These are phyloP conservation scores for Xestoiulus laeticollis DNA, from an alignment of 2,888 invertebrate genomes.

Conservation along the genomic window DNA sequence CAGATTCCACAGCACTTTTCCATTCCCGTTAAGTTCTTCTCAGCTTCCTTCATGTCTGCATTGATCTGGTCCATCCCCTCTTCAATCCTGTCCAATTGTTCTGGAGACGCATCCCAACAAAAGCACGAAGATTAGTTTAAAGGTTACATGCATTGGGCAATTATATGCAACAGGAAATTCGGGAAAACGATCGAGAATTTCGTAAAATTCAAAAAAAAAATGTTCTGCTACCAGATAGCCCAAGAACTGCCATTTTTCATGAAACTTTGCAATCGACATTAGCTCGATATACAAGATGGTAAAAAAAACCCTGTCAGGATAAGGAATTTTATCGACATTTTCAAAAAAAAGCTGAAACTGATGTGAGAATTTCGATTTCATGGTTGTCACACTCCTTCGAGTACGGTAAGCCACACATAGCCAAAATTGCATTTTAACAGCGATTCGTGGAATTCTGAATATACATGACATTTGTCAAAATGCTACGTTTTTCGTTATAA, in stretches of 20 bases:
- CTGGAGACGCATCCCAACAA: constrained; percentile 66
- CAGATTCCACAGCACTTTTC: constrained; percentile 99
- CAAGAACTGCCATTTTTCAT: neutral
- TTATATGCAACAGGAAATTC: neutral
- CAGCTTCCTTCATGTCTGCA: constrained; percentile 99
- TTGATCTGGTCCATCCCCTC: constrained; percentile 99
- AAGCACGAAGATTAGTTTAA: neutral
- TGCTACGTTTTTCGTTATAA: neutral
- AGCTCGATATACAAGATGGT: neutral
- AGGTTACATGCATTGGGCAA: neutral
- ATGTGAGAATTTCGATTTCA: neutral
- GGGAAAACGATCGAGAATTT: constrained; percentile 30
- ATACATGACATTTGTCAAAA: neutral
- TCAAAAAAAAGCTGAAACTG: neutral
- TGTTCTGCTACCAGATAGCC: neutral
- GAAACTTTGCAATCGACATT: neutral
- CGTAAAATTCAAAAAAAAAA: neutral
- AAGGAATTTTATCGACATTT: neutral
- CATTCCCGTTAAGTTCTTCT: constrained; percentile 99
- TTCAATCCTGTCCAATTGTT: constrained; percentile 99
- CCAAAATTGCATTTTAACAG: neutral
- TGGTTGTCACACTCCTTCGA: neutral
- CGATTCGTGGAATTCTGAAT: neutral
- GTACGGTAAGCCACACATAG: neutral
- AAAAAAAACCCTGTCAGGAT: neutral